These are phyloP conservation scores for Pseudeuparius sepicola DNA, from an alignment of 2,888 invertebrate species.

Conservation along the genomic window DNA sequence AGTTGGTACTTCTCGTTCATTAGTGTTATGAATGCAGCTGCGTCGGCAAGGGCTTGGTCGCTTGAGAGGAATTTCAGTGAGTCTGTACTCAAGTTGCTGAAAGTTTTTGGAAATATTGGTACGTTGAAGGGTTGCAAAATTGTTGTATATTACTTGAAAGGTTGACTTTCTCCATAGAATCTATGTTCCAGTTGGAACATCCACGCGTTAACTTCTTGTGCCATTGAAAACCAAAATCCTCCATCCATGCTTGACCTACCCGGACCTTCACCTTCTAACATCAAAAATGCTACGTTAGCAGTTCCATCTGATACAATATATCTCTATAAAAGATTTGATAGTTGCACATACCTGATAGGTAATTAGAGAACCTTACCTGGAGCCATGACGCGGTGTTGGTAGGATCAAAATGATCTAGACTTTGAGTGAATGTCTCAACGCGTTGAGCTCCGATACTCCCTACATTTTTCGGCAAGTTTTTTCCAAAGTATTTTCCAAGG, in stretches of 20 bases:
- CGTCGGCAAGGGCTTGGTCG: conserved; percentile 74
- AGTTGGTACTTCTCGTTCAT: conserved; percentile 59
- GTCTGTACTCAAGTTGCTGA: conserved; percentile 68
- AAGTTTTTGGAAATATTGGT: no score
- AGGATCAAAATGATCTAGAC: conserved; percentile 72
- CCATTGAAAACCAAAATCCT: no score
- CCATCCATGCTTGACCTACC: no score
- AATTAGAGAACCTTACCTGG: no score
- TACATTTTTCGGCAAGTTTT: no score
- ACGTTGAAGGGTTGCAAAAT: no score
- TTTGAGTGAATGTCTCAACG: conserved; percentile 74
- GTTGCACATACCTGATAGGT: no score
- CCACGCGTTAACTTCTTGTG: conserved; percentile 66
- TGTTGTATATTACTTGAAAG: no score
- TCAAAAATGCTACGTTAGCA: conserved; percentile 77
- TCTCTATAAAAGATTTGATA: conserved; percentile 44
- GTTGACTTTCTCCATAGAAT: conserved; percentile 87
- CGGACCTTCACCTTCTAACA: conserved; percentile 95
- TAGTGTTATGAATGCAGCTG: conserved; percentile 68
- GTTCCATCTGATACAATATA: conserved; percentile 64
- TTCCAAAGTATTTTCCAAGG: no score
- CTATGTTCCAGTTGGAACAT: conserved; percentile 87
- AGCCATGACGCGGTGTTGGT: conserved; percentile 62
- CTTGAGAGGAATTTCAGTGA: conserved; percentile 73
- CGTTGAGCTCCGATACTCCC: no score